A percentile compares a stretch with the other conserved stretches of the same genome.
Conservation (phyloP, 2,888 invertebrate genomes). For the Iphiclides podalirius region DNA sequence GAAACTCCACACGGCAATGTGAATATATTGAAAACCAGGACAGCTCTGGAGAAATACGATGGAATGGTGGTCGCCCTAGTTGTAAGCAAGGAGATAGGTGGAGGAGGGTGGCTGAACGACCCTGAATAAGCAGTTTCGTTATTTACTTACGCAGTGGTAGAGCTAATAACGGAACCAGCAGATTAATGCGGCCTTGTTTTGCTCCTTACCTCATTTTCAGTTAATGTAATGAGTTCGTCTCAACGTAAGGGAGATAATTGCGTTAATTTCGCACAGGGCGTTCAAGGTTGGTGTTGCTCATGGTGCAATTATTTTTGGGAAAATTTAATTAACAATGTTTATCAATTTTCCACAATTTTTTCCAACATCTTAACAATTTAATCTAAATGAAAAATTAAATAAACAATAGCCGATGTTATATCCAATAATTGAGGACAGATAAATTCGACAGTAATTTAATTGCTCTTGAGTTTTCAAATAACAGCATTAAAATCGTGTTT, state of each 20-base stretch:
- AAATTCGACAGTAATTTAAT: constrained; percentile 3
- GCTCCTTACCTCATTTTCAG: constrained; percentile 28
- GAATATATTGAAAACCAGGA: too few species aligned
- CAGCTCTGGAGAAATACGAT: too few species aligned
- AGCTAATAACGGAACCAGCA: constrained; percentile 28
- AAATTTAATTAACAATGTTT: background rate
- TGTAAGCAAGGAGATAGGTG: constrained; percentile 11
- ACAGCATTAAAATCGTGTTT: constrained; percentile 58
- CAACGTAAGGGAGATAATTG: constrained; percentile 8
- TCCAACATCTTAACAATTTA: too few species aligned
- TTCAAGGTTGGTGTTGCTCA: background rate
- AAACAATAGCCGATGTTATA: too few species aligned
- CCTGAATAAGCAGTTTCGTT: constrained; percentile 45
- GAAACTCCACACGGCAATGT: too few species aligned
- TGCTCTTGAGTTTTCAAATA: constrained; percentile 30
- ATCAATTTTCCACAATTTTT: background rate
- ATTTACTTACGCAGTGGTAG: constrained; percentile 38
- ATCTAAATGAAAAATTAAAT: too few species aligned
- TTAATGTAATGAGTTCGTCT: constrained; percentile 20
- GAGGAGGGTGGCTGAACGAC: constrained; percentile 26
- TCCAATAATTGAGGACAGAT: too few species aligned
- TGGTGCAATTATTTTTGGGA: background rate
- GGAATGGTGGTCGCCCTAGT: constrained; percentile 1
- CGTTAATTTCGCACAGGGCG: background rate
- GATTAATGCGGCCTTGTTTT: constrained; percentile 31